Evolutionary conservation across 2,113 vertebrate species (phyloP).

Genomic region (Sinosuthora webbiana): DNA sequence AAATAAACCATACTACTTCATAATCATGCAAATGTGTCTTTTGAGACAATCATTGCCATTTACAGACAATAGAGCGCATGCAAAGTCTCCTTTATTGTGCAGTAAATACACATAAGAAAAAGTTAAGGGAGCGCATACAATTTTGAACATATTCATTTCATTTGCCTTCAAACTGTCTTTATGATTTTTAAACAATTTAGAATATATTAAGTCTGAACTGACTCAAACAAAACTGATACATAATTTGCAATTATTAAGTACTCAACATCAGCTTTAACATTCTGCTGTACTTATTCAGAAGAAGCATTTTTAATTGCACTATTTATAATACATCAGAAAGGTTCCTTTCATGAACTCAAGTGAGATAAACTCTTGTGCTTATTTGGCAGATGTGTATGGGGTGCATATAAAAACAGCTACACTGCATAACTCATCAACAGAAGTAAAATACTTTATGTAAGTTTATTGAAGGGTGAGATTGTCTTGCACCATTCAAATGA

Average conservation of each 20-base stretch:
- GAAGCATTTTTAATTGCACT: conserved; percentile 39
- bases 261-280: conserved; percentile 42
- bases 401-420: conserved; percentile 1
- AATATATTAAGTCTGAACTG: conserved; percentile 40
- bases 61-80: conserved; percentile 76
- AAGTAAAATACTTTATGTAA: conserved; percentile 5
- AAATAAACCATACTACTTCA: conserved; percentile 21
- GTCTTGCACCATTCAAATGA: conserved; percentile 3
- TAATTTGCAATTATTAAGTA: conserved; percentile 30
- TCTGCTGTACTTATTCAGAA: conserved; percentile 22
- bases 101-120: conserved; percentile 68
- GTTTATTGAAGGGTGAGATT: conserved; percentile 50
- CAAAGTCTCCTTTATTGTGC: conserved; percentile 70
- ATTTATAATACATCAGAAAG: conserved; percentile 47
- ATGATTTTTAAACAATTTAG: conserved; percentile 57
- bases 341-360: conserved; percentile 2
- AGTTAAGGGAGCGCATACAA: conserved; percentile 51
- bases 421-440: not conserved
- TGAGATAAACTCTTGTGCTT: conserved; percentile 43
- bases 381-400: conserved; percentile 7
- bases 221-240: conserved; percentile 45
- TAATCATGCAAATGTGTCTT: conserved; percentile 48
- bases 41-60: conserved; percentile 64
- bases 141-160: conserved; percentile 44
- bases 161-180: conserved; percentile 19